Base-by-base conservation (phyloP, 1,140 invertebrate species). In the Drosophila lacteicornis region DNA sequence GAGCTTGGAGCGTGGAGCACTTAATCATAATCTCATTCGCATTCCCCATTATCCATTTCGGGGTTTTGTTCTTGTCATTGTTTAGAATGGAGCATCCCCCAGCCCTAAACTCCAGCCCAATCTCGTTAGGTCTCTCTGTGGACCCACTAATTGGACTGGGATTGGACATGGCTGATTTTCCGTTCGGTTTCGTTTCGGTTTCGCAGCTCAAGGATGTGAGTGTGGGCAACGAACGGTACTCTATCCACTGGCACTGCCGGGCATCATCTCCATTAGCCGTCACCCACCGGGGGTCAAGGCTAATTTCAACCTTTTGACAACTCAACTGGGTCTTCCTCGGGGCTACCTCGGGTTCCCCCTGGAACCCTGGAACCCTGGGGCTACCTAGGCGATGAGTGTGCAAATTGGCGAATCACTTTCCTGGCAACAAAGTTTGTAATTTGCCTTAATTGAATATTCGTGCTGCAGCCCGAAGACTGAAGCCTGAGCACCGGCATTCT, bases 261-360 rank as follows among this genome's bases (percentile, higher is more conserved):
- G 51, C 53, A 56, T 60, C 50, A 74, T 61, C 58, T 46, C 63
- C 75, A 80, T 70, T 75, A 75, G 65, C 77, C 65, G 46, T 70
- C 61, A 60, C 63, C 59, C 65, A 42, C n/a, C 17, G 67, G 84
- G 55, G 84, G 80, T 88, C 84, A 88, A 80, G 81, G 84, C 80
- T 87, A 88, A 87, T 87, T 87, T 84, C 80, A 83, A 87, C 84
- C 84, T 88, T 88, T 83, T 87, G 84, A 87, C 84, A 87, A 87
- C 84, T 87, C 77, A 88, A 83, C 80, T 62, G 33, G 53, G 36
- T 40, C 55, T 56, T 46, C 27, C 15, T 17, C 61, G 13, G 33
- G 30, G 55, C 17, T 49, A 33, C 33, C 53, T 45, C 19, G 19
- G 19, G 19, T 22, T 22, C 19, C 19, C 19, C 19, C 19, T 22